Evolutionary conservation across 1,140 invertebrate genomes (phyloP).

Genomic region (Atopsyche davidsoni): DNA sequence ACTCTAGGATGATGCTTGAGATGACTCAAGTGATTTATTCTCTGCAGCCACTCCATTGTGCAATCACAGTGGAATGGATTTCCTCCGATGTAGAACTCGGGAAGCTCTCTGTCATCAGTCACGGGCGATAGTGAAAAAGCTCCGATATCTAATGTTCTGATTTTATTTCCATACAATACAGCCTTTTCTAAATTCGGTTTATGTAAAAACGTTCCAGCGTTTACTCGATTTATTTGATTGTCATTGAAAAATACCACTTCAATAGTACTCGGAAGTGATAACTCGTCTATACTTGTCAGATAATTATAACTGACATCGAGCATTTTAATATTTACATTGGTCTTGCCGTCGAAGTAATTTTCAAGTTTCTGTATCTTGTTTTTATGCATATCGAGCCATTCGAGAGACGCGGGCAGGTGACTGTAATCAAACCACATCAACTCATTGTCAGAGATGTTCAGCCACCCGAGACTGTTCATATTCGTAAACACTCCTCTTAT

Average conservation of each 20-base stretch:
- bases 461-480: conserved; percentile 61
- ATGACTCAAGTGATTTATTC: conserved; percentile 69
- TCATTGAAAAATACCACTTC: conserved; percentile 71
- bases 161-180: conserved; percentile 68
- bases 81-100: conserved; percentile 71
- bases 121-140: conserved; percentile 62
- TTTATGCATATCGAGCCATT: conserved; percentile 67
- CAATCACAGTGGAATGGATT: conserved; percentile 81
- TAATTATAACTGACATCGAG: conserved; percentile 72
- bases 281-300: conserved; percentile 61
- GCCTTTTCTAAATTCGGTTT: conserved; percentile 70
- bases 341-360: conserved; percentile 68
- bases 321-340: conserved; percentile 69
- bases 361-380: conserved; percentile 63
- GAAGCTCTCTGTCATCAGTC: conserved; percentile 57
- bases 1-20: conserved; percentile 72
- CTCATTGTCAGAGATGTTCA: conserved; percentile 67
- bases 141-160: conserved; percentile 65
- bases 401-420: conserved; percentile 58
- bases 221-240: conserved; percentile 66
- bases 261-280: conserved; percentile 66
- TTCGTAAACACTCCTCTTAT: conserved; percentile 63
- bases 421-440: conserved; percentile 65
- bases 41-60: conserved; percentile 78
- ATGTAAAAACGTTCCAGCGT: conserved; percentile 65